Evolutionary conservation across 1,140 invertebrate species (phyloP).

Genomic region (Ceratosolen fusciceps): DNA sequence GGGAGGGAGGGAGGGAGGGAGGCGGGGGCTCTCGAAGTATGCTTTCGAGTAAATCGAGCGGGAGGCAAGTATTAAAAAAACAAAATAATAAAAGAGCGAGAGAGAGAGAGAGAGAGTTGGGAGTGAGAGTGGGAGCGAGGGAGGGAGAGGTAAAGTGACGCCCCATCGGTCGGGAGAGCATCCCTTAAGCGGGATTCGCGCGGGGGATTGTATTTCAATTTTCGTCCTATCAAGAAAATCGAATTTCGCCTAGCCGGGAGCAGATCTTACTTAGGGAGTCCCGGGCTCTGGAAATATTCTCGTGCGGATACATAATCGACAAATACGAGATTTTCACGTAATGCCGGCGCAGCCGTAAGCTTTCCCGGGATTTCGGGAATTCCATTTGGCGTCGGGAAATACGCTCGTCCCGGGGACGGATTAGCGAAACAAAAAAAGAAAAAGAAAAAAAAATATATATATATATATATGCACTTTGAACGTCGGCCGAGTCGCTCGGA

Average conservation of each 20-base stretch:
- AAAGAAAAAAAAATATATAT: too few species aligned
- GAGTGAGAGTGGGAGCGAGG: background rate
- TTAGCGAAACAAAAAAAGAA: too few species aligned
- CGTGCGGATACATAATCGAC: conserved; percentile 20
- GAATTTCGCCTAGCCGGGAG: conserved; percentile 3
- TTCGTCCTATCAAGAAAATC: conserved; percentile 35
- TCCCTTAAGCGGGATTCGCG: conserved; percentile 21
- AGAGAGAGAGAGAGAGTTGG: too few species aligned
- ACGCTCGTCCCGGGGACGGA: background rate
- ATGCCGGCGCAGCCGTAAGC: background rate
- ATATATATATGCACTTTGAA: conserved; percentile 2
- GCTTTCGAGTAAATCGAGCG: background rate
- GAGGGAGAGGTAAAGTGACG: background rate
- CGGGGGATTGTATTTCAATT: conserved; percentile 42
- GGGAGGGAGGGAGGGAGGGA: too few species aligned
- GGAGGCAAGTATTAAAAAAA: too few species aligned
- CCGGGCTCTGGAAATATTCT: background rate
- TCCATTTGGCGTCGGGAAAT: conserved; percentile 9
- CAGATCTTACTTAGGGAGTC: background rate
- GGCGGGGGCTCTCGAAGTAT: background rate
- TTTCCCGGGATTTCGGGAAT: conserved; percentile 15
- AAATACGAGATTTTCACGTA: conserved; percentile 20
- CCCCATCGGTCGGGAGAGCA: background rate
- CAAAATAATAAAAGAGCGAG: too few species aligned
- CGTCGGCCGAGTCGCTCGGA: background rate